Evolutionary conservation across 2,888 invertebrate genomes (phyloP), one percentile per base, ranked within the genome.

Genomic region (Microctonus hyperodae): DNA sequence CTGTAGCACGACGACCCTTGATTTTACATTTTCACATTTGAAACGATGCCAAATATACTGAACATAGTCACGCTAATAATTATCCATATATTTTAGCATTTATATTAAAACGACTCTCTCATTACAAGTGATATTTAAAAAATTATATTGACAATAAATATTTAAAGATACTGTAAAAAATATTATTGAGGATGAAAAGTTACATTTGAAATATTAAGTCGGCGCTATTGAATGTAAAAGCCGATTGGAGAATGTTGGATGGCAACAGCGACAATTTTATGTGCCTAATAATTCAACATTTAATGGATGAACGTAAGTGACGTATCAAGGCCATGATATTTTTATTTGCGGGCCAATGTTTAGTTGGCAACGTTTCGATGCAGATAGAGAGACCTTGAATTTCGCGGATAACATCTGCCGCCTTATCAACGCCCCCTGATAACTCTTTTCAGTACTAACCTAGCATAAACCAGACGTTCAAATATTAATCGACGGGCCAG

Each of bases 381-480:
- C 70, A 62, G 62, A 62, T 62, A 83, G 82, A 83, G 81, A 72
- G 82, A 82, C 83, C 83, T 84, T 84, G 83, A 84, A 83, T 79
- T 82, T 80, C 70, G 78, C 79, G 83, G 83, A 84, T 84, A 83
- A 82, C 82, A 84, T 84, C 83, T 84, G 83, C 79, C 75, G 75
- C 75, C 81, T 83, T 83, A 83, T 83, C 83, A 79, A 71, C 73
- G 73, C 67, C 67, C 70, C 74, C 72, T 70, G 81, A 80, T 82
- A 80, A 80, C 75, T 79, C 76, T 78, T 77, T 58, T 55, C 78
- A 79, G 75, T 82, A 82, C 82, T 83, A 83, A 83, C 82, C 83
- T 83, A 83, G 82, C 81, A 78, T 82, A 83, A 83, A 76, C 78
- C 82, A 81, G 79, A 37, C 82, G 81, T 81, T 80, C 81, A 81